phyloP scores from a whole-genome alignment of 2,888 invertebrate species.

The Zonitis immaculata region DNA sequence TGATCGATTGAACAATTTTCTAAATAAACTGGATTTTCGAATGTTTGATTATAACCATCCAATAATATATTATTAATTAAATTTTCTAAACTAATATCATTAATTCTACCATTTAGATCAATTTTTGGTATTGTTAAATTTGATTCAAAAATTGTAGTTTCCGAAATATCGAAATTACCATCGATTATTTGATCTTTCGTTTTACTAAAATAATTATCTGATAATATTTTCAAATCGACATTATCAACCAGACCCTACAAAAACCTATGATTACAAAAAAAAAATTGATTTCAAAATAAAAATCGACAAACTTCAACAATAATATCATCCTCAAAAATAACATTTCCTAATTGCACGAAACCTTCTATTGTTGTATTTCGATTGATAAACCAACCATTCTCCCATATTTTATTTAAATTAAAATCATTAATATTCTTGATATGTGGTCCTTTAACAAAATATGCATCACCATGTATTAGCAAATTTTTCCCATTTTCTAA shows the following conservation, averaged over 20 bases:
- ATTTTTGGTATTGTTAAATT: constrained; percentile 41
- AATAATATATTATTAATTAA: constrained; percentile 48
- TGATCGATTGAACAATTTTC: constrained; percentile 31
- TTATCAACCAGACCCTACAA: constrained; percentile 51
- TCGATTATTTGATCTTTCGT: constrained; percentile 49
- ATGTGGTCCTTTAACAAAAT: constrained; percentile 47
- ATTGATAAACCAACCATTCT: constrained; percentile 52
- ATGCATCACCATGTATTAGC: constrained; percentile 49
- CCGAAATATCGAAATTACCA: constrained; percentile 47
- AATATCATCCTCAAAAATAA: constrained; percentile 38
- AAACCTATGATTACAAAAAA: too few species aligned
- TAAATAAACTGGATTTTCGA: constrained; percentile 39
- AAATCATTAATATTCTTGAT: constrained; percentile 46
- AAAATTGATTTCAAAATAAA: too few species aligned
- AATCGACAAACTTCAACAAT: constrained; percentile 37
- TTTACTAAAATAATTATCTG: constrained; percentile 53
- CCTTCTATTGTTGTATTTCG: constrained; percentile 35
- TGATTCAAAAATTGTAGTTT: constrained; percentile 42
- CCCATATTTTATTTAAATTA: constrained; percentile 39
- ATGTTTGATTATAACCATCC: constrained; percentile 46
- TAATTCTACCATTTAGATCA: constrained; percentile 38
- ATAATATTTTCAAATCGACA: constrained; percentile 48
- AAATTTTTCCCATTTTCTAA: constrained; percentile 31
- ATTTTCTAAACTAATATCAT: constrained; percentile 45
- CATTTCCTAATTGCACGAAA: constrained; percentile 37